phyloP scores from a whole-genome alignment of 2,113 vertebrate genomes.

The Tetraodon nigroviridis region DNA sequence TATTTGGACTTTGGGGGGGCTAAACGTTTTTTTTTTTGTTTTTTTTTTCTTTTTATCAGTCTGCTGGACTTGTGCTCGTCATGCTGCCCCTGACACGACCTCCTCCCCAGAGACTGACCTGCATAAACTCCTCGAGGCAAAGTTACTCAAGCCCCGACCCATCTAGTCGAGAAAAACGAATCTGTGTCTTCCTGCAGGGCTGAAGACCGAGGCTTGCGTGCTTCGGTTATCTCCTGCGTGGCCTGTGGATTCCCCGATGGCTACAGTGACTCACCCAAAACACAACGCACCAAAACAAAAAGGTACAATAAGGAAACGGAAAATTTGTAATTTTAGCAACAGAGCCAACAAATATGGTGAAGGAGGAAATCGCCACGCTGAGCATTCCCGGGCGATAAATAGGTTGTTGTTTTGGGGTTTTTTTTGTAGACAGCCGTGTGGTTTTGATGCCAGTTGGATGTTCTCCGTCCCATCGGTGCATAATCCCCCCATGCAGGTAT shows the following conservation, averaged over 20 bases:
- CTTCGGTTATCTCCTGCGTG: constrained; percentile 22
- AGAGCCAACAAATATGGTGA: not conserved
- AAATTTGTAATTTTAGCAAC: not conserved
- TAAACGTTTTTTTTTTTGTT: no score
- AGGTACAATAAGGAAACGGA: constrained; percentile 5
- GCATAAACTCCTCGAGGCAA: constrained; percentile 22
- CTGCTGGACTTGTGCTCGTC: not conserved
- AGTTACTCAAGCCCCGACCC: constrained; percentile 26
- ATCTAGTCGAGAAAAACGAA: constrained; percentile 49
- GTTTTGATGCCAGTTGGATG: not conserved
- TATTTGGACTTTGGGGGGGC: no score
- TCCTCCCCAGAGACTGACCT: constrained; percentile 15
- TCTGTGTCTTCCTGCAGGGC: constrained; percentile 20
- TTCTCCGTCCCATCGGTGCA: not conserved
- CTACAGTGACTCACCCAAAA: constrained; percentile 41
- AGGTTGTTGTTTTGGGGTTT: not conserved
- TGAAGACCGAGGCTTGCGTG: constrained; percentile 30
- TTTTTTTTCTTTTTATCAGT: no score
- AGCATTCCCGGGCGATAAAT: constrained; percentile 2
- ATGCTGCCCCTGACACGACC: constrained; percentile 42
- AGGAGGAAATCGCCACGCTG: not conserved
- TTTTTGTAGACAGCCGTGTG: not conserved
- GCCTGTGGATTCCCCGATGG: constrained; percentile 15
- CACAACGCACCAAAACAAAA: constrained; percentile 42
- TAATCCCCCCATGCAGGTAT: not conserved